These are phyloP conservation scores for Hesperia comma DNA, from an alignment of 2,888 invertebrate species.

Conservation along the genomic window DNA sequence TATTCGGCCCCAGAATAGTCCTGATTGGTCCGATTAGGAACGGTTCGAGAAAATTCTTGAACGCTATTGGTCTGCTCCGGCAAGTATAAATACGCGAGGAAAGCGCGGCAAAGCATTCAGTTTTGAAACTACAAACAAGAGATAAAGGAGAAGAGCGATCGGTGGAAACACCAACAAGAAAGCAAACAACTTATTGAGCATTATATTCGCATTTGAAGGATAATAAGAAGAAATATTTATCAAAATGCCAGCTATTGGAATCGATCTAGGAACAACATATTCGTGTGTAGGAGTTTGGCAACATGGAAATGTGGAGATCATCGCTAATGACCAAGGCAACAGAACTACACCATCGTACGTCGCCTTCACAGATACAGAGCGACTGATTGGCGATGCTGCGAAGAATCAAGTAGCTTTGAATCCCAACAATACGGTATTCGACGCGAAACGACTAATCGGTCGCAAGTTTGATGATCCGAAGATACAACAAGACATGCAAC, in stretches of 20 bases:
- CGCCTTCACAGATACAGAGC: constrained; percentile 92
- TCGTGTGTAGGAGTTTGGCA: constrained; percentile 95
- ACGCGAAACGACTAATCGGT: constrained; percentile 93
- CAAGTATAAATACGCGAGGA: constrained; percentile 55
- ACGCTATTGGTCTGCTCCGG: constrained; percentile 52
- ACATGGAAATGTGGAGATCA: constrained; percentile 91
- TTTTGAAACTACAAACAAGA: constrained; percentile 64
- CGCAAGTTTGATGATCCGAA: constrained; percentile 89
- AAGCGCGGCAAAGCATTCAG: constrained; percentile 66
- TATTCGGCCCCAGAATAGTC: constrained; percentile 47
- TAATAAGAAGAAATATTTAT: constrained; percentile 37
- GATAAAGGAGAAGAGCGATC: constrained; percentile 46
- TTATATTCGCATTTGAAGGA: constrained; percentile 22
- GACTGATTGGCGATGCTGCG: constrained; percentile 93
- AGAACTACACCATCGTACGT: constrained; percentile 94
- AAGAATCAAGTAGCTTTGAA: constrained; percentile 93
- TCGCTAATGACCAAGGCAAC: constrained; percentile 95
- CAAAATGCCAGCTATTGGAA: constrained; percentile 75
- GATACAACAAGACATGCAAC: constrained; percentile 91
- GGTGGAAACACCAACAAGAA: constrained; percentile 51
- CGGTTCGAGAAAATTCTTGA: constrained; percentile 60
- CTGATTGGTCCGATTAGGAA: constrained; percentile 55
- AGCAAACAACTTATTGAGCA: constrained; percentile 16
- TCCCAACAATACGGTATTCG: constrained; percentile 89
- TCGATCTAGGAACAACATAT: constrained; percentile 93